Evolutionary conservation across 2,888 invertebrate species (phyloP).

Genomic region (Acholoe squamosa): DNA sequence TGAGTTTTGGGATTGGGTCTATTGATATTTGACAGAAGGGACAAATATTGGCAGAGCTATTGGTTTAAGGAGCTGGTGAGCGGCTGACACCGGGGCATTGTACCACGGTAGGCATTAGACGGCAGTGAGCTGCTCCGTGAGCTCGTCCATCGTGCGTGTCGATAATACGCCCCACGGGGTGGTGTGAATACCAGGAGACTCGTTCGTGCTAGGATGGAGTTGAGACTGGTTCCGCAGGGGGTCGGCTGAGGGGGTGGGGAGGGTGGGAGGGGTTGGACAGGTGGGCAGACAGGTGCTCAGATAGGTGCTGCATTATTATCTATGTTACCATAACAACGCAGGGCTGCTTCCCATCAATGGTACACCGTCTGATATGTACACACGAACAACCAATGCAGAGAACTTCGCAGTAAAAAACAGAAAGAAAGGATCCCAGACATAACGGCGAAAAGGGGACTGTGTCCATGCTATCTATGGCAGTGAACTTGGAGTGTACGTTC

Average conservation of each 20-base stretch:
- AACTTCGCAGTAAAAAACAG: no score
- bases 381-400: no score
- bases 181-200: conserved; percentile 1
- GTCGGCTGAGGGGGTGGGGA: not conserved
- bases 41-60: conserved; percentile 53
- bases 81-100: not conserved
- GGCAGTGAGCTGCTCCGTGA: conserved; percentile 12
- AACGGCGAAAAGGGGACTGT: no score
- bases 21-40: conserved; percentile 42
- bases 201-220: not conserved
- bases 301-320: not conserved
- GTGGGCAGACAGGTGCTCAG: not conserved
- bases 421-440: no score
- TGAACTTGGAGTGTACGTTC: no score
- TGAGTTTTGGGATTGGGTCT: not conserved
- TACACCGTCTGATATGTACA: no score
- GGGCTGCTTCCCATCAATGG: not conserved
- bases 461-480: no score
- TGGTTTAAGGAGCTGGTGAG: conserved; percentile 37
- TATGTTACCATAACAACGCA: conserved; percentile 24
- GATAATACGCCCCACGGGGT: not conserved
- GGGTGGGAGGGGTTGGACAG: not conserved
- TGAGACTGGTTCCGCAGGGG: not conserved
- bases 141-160: conserved; percentile 22
- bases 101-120: not conserved